Percentiles rank a stretch among this genome's conserved stretches.
These are phyloP conservation scores for Scleropages formosus DNA, from an alignment of 2,797 vertebrate species.

Conservation along the genomic window DNA sequence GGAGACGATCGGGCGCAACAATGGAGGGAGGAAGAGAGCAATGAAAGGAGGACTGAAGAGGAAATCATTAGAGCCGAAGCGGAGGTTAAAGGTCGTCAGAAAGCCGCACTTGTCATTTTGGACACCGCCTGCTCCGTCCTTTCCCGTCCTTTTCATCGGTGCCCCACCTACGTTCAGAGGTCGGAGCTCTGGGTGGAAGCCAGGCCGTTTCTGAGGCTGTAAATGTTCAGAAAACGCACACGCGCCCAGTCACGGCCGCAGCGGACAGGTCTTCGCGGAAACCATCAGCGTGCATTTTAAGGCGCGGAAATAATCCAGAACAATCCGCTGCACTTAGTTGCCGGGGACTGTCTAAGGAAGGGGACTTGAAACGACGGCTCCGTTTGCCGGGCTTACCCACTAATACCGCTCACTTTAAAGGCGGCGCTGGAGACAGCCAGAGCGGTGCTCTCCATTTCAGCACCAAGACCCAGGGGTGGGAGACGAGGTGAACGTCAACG, in stretches of 20 bases:
- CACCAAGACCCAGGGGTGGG: neutral
- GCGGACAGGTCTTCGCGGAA: neutral
- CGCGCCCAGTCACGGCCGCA: conserved; percentile 19
- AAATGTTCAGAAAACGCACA: conserved; percentile 33
- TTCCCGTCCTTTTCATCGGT: too few species aligned
- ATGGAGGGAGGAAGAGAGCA: conserved; percentile 37
- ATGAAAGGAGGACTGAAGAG: conserved; percentile 18
- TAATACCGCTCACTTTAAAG: neutral
- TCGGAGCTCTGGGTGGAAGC: too few species aligned
- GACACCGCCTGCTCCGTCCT: too few species aligned
- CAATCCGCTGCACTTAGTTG: neutral
- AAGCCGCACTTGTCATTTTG: too few species aligned
- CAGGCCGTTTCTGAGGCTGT: neutral
- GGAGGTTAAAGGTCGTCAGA: conserved; percentile 27
- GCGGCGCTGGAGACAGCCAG: neutral
- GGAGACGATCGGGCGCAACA: conserved; percentile 12
- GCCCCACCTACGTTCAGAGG: too few species aligned
- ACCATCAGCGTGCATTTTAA: neutral
- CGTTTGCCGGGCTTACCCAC: neutral
- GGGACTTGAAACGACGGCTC: neutral
- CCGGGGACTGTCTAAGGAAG: neutral
- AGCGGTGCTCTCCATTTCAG: neutral
- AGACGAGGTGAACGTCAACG: neutral
- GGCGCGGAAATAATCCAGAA: neutral
- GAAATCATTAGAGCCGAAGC: neutral